These are phyloP conservation scores for Erebia epiphron DNA, from an alignment of 2,888 invertebrate genomes.

Conservation along the genomic window DNA sequence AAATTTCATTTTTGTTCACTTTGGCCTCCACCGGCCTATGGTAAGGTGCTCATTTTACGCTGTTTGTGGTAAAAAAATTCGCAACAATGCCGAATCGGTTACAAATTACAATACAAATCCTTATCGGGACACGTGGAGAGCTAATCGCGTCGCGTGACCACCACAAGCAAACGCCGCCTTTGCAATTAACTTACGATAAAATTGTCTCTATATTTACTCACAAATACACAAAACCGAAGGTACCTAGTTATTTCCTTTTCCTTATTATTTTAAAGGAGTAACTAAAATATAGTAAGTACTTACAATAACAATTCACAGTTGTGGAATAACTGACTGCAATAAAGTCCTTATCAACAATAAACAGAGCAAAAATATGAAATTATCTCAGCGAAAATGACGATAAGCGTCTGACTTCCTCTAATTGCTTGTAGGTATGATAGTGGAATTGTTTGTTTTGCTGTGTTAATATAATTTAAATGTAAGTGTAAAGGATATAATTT, in stretches of 20 bases:
- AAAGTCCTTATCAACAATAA: conserved; percentile 24
- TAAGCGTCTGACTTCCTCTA: conserved; percentile 39
- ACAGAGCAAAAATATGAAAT: conserved; percentile 30
- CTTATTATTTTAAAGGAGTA: conserved; percentile 8
- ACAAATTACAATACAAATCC: conserved; percentile 15
- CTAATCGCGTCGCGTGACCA: conserved; percentile 55
- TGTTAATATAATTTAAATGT: not conserved
- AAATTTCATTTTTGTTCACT: not conserved
- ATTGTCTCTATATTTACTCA: conserved; percentile 16
- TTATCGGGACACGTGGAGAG: conserved; percentile 66
- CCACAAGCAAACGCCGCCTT: conserved; percentile 26
- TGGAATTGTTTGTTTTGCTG: conserved; percentile 8
- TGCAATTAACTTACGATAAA: conserved; percentile 30
- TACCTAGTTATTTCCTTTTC: conserved; percentile 12
- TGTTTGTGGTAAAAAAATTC: conserved; percentile 32
- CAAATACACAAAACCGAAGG: conserved; percentile 10
- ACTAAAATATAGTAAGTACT: not conserved
- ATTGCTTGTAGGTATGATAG: conserved; percentile 34
- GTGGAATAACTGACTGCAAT: conserved; percentile 4
- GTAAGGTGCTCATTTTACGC: not conserved
- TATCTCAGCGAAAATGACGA: conserved; percentile 28
- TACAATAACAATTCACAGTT: not conserved
- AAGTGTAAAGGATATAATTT: too few relatives aligned
- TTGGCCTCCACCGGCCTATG: not conserved
- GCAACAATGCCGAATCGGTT: not conserved